phyloP scores from a whole-genome alignment of 2,888 invertebrate genomes.

The Blastobasis lacticolella region DNA sequence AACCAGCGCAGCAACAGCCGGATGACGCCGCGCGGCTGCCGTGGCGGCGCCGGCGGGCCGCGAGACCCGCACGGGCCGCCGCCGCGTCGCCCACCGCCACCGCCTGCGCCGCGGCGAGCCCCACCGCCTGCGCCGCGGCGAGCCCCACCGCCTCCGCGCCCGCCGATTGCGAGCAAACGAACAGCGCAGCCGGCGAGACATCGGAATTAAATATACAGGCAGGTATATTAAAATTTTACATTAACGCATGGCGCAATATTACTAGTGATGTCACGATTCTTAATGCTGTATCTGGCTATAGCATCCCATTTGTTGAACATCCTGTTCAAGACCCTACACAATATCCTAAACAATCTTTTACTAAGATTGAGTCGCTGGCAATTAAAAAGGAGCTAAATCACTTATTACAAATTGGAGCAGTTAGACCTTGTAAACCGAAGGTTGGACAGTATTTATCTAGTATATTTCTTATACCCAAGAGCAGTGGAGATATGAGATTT shows the following conservation, averaged over 20 bases:
- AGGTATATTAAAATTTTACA: not conserved
- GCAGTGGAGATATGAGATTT: constrained; percentile 5
- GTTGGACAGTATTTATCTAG: constrained; percentile 6
- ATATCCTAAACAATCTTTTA: constrained; percentile 2
- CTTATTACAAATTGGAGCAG: constrained; percentile 4
- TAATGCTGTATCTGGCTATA: constrained; percentile 5
- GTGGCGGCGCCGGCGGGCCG: not conserved
- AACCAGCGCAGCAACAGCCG: not conserved
- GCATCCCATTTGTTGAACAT: constrained; percentile 1
- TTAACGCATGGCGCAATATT: not conserved
- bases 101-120: not conserved
- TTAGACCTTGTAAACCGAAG: constrained; percentile 1
- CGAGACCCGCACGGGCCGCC: not conserved
- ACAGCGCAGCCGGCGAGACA: not conserved
- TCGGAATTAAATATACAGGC: not conserved
- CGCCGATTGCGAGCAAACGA: not conserved
- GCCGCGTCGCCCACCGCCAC: not conserved
- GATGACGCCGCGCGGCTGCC: not conserved
- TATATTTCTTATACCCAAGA: constrained; percentile 7
- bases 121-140: too few species aligned
- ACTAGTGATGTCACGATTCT: constrained; percentile 1
- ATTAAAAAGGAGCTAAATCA: constrained; percentile 4
- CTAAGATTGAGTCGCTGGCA: not conserved
- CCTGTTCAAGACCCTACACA: not conserved
- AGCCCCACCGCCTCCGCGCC: not conserved